These are phyloP conservation scores for Leptothorax acervorum DNA, from an alignment of 2,888 invertebrate genomes.

Conservation along the genomic window DNA sequence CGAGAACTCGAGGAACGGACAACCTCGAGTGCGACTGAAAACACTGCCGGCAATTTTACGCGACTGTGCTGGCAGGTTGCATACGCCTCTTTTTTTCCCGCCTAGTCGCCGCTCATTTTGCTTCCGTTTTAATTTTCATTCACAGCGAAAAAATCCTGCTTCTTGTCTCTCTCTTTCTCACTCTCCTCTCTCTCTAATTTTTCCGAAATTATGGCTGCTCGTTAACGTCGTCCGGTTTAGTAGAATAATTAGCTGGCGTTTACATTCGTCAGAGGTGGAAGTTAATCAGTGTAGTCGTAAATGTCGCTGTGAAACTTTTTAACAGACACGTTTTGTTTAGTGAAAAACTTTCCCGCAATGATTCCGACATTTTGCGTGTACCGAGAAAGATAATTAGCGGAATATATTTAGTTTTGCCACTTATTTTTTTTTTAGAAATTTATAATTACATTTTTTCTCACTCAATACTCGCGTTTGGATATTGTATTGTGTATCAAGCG, in stretches of 20 bases:
- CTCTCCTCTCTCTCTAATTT: slow-evolving; percentile 28
- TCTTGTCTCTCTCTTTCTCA: neutral
- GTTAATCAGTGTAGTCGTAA: slow-evolving; percentile 15
- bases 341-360: neutral
- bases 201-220: slow-evolving; percentile 42
- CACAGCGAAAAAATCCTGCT: slow-evolving; percentile 27
- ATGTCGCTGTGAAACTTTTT: slow-evolving; percentile 26
- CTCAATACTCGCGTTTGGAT: neutral
- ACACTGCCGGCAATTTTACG: slow-evolving; percentile 36
- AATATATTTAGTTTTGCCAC: neutral
- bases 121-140: slow-evolving; percentile 44
- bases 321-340: neutral
- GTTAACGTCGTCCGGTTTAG: slow-evolving; percentile 47
- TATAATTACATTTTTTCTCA: neutral
- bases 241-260: slow-evolving; percentile 51
- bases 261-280: slow-evolving; percentile 28
- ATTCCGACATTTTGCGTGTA: neutral
- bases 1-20: slow-evolving; percentile 48
- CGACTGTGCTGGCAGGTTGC: slow-evolving; percentile 27
- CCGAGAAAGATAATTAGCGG: neutral
- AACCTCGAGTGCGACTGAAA: slow-evolving; percentile 50
- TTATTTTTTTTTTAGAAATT: neutral
- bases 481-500: neutral
- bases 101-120: slow-evolving; percentile 12
- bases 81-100: slow-evolving; percentile 6